Base-by-base conservation (phyloP, 2,113 vertebrate genomes). In the Tautogolabrus adspersus region DNA sequence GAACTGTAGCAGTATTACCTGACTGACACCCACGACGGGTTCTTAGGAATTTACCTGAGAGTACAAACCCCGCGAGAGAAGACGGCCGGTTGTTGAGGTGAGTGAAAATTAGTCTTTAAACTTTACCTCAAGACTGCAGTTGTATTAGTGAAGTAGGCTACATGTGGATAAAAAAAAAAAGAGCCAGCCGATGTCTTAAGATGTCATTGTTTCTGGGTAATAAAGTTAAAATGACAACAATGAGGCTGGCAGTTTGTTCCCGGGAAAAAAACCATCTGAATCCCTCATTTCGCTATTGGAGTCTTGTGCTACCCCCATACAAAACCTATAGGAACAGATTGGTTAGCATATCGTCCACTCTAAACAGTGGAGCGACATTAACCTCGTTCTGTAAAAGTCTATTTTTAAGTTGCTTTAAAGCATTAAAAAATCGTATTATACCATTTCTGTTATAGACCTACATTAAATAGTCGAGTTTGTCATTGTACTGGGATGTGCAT, bases 1-100 rank as follows among this genome's bases (percentile, higher is more conserved):
- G 69, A 85, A 84, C 37, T 44, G 61, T 22, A 6, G 58, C 63
- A 37, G 76, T 5, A 11, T 52, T 69, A 85, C 83, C 56, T 79
- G 89, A 87, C 62, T 0, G 66, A 65, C 67, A 44, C 19, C 22
- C 42, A 1, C 3, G 1, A 12, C 57, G 3, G 37, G 42, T 46
- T 38, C 12, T 23, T 22, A 19, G 49, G 11, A 11, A 11, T 65
- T 13, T 46, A 1, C 3, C 51, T 10, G 22, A 8, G 7, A 19
- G 12, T 6, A 8, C 3, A 58, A 46, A 15, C 16, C 13, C 40
- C 11, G 23, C 16, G 51, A 26, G 42, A 49, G 34, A 5, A 34
- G 22, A 62, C 30, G 16, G 8, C 18, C 0, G 13, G 26, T 6
- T 46, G 30, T 7, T 60, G 38, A 22, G 91, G 88, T 91, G 82